Evolutionary conservation across 2,113 vertebrate genomes (phyloP).

Genomic region (Sylvilagus bachmani): DNA sequence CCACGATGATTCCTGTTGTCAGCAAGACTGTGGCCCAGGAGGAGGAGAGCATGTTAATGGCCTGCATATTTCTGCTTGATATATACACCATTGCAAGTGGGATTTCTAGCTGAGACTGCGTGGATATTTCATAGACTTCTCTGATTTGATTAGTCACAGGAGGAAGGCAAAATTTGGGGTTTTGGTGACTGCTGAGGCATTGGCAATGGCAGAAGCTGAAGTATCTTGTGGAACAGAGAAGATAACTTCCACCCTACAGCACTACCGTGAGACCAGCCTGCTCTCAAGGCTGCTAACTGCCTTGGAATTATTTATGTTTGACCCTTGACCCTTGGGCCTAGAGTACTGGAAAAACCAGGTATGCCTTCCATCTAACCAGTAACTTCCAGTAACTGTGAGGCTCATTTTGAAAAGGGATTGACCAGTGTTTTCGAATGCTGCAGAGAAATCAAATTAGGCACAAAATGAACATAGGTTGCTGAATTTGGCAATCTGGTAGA

Average conservation of each 20-base stretch:
- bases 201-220: not conserved
- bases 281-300: constrained; percentile 41
- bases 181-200: not conserved
- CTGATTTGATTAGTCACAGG: not conserved
- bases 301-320: constrained; percentile 60
- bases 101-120: not conserved
- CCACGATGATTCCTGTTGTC: not conserved
- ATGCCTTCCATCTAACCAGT: too few relatives aligned
- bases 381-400: too few relatives aligned
- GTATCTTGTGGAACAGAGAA: not conserved
- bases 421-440: too few relatives aligned
- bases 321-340: constrained; percentile 64
- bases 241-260: not conserved
- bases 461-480: too few relatives aligned
- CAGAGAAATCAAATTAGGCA: too few relatives aligned
- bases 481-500: too few relatives aligned
- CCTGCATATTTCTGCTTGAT: not conserved
- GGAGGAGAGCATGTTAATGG: constrained; percentile 41
- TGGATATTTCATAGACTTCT: not conserved
- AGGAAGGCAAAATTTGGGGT: not conserved
- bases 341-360: not conserved
- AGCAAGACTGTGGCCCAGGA: constrained; percentile 37
- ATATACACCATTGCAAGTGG: not conserved
- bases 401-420: too few relatives aligned
- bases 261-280: not conserved